Evolutionary conservation across 2,797 vertebrate genomes (phyloP).

Genomic region (Thaleichthys pacificus): DNA sequence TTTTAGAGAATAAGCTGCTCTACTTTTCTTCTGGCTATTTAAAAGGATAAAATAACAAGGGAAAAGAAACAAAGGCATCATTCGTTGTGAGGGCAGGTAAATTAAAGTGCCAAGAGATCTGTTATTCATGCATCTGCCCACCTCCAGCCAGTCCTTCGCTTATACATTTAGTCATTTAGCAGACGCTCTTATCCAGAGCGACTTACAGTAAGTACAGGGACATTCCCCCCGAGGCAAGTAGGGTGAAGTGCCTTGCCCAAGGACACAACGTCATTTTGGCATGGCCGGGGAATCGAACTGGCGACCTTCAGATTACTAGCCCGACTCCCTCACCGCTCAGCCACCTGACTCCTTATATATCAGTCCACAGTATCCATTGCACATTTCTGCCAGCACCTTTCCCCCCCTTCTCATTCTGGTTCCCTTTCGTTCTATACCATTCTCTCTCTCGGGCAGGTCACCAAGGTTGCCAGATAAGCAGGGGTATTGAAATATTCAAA

Average conservation of each 20-base stretch:
- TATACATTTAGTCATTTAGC: no score
- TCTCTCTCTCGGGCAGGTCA: slow-evolving; percentile 73
- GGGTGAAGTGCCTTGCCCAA: no score
- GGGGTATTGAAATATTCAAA: slow-evolving; percentile 80
- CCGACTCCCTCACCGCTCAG: no score
- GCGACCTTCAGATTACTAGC: no score
- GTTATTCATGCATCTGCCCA: slow-evolving; percentile 69
- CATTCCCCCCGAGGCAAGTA: no score
- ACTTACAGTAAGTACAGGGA: no score
- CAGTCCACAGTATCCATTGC: slow-evolving; percentile 73
- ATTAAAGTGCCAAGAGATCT: slow-evolving; percentile 57
- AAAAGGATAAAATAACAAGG: not conserved
- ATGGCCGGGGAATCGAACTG: no score
- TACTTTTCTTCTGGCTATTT: slow-evolving; percentile 25
- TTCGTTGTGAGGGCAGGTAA: slow-evolving; percentile 36
- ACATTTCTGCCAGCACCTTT: slow-evolving; percentile 61
- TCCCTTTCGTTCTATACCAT: slow-evolving; percentile 16
- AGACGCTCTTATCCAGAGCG: no score
- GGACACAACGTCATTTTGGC: no score
- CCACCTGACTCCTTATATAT: no score
- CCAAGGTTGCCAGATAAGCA: slow-evolving; percentile 72
- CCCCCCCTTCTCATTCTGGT: slow-evolving; percentile 5
- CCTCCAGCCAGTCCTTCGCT: slow-evolving; percentile 72
- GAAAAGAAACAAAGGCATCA: slow-evolving; percentile 35
- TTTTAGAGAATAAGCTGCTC: not conserved